Conservation (phyloP, 2,113 vertebrate species). For the Forbesichthys agassizii region DNA sequence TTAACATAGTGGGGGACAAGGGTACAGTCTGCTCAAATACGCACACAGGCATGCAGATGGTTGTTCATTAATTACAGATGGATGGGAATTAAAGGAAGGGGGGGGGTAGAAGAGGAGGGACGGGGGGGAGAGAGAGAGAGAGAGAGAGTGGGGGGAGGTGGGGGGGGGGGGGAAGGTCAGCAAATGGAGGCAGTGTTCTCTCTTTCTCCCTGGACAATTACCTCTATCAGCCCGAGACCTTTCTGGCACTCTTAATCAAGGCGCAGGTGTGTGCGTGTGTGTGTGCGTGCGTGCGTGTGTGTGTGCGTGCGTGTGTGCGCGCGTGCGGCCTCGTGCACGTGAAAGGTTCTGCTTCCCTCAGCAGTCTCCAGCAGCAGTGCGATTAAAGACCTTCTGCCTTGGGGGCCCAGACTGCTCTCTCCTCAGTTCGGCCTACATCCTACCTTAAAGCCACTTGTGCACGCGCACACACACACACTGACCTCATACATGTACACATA, state of each 20-base stretch:
- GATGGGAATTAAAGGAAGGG: constrained; percentile 30
- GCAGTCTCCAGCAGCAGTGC: constrained; percentile 69
- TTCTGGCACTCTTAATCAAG: constrained; percentile 70
- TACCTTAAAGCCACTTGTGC: constrained; percentile 48
- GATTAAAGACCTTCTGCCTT: constrained; percentile 68
- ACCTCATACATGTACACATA: neutral
- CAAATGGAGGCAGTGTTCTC: constrained; percentile 53
- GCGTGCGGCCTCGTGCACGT: neutral
- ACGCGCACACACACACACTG: neutral
- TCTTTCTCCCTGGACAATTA: constrained; percentile 62
- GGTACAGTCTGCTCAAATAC: constrained; percentile 68
- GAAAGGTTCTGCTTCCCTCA: constrained; percentile 66
- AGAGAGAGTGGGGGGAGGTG: constrained; percentile 7
- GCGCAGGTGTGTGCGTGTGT: constrained; percentile 53
- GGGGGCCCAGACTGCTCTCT: constrained; percentile 36
- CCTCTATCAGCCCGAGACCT: constrained; percentile 53
- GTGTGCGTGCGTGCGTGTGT: constrained; percentile 9
- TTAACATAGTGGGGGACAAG: constrained; percentile 61
- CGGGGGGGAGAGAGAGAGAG: constrained; percentile 41
- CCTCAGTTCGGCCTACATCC: constrained; percentile 26
- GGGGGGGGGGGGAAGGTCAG: constrained; percentile 33
- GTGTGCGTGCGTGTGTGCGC: neutral
- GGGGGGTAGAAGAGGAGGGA: too few species aligned
- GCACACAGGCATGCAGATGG: constrained; percentile 69
- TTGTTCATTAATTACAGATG: constrained; percentile 75